A percentile compares a stretch with the other conserved stretches of the same genome.
phyloP scores from a whole-genome alignment of 2,888 invertebrate species.

The Neocrepidodera transversa region DNA sequence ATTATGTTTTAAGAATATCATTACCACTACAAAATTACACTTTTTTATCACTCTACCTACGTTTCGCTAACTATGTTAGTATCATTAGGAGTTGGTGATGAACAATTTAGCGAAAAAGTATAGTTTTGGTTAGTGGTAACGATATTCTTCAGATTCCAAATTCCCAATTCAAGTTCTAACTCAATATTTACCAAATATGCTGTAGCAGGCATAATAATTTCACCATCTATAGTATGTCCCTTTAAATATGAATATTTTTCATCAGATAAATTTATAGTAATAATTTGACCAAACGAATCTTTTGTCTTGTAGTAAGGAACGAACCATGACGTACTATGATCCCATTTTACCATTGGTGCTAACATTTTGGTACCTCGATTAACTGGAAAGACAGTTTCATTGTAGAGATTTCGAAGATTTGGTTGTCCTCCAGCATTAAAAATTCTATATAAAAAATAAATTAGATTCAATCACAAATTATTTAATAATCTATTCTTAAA shows the following conservation, averaged over 20 bases:
- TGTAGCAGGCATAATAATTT: conserved; percentile 67
- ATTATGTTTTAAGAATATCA: too few relatives aligned
- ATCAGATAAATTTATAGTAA: conserved; percentile 71
- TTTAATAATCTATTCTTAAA: too few relatives aligned
- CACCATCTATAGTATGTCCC: conserved; percentile 49
- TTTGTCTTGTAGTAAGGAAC: conserved; percentile 71
- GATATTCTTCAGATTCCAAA: too few relatives aligned
- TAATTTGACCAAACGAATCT: conserved; percentile 78
- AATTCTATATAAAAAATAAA: conserved; percentile 1
- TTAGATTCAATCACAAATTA: too few relatives aligned
- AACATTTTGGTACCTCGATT: conserved; percentile 85
- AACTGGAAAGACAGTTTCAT: conserved; percentile 75
- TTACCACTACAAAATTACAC: too few relatives aligned
- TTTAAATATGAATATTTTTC: conserved; percentile 34
- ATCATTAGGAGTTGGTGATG: too few relatives aligned
- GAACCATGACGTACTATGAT: conserved; percentile 80
- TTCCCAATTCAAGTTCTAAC: too few relatives aligned
- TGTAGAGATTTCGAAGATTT: conserved; percentile 76
- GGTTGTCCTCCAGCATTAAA: conserved; percentile 71
- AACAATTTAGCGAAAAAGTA: too few relatives aligned
- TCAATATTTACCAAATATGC: conserved; percentile 55
- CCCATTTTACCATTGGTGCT: conserved; percentile 83
- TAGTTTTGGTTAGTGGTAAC: too few relatives aligned
- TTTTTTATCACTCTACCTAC: too few relatives aligned
- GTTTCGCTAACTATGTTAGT: too few relatives aligned